These are phyloP conservation scores for Rhagonycha fulva DNA, from an alignment of 2,888 invertebrate species.

Conservation along the genomic window DNA sequence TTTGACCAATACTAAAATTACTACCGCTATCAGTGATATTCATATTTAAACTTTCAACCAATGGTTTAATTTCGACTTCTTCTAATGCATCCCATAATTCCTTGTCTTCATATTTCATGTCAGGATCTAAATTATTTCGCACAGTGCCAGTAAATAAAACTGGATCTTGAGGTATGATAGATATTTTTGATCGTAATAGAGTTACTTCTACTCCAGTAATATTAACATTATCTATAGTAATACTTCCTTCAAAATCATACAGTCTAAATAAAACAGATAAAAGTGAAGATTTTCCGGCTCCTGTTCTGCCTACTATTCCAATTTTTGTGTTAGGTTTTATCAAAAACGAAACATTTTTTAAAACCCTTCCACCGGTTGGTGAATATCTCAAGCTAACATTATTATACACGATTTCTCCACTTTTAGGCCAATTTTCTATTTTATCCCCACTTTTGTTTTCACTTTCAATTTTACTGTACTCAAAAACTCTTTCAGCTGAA, in stretches of 20 bases:
- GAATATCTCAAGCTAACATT: constrained; percentile 74
- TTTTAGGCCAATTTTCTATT: constrained; percentile 71
- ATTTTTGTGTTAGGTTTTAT: constrained; percentile 73
- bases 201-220: constrained; percentile 73
- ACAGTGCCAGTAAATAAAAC: constrained; percentile 85
- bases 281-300: constrained; percentile 79
- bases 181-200: constrained; percentile 72
- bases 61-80: constrained; percentile 75
- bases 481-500: constrained; percentile 78
- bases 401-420: constrained; percentile 69
- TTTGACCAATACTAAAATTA: constrained; percentile 52
- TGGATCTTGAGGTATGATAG: constrained; percentile 86
- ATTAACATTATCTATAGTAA: constrained; percentile 79
- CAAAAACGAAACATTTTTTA: constrained; percentile 69
- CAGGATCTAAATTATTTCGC: constrained; percentile 87
- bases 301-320: constrained; percentile 80
- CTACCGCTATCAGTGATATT: constrained; percentile 67
- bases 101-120: constrained; percentile 75
- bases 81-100: constrained; percentile 82
- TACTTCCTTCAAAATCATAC: constrained; percentile 74
- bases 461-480: constrained; percentile 55
- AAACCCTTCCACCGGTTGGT: constrained; percentile 69
- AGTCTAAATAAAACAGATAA: constrained; percentile 80
- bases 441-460: constrained; percentile 54
- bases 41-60: constrained; percentile 63